phyloP scores from a whole-genome alignment of 2,888 invertebrate genomes.

The Dicycla oo region DNA sequence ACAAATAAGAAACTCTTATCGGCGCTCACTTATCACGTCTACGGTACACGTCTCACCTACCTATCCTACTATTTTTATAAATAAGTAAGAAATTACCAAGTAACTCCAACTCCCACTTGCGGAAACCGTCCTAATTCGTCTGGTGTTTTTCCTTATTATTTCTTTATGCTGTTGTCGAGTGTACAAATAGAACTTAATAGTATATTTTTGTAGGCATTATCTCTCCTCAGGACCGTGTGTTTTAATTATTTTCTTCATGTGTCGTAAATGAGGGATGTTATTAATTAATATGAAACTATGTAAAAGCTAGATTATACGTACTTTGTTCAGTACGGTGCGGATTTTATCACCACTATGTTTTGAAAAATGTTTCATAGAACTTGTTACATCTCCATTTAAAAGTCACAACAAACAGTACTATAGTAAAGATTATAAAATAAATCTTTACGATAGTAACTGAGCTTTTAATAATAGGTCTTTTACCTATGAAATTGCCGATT shows the following conservation, averaged over 20 bases:
- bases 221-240: conserved; percentile 4
- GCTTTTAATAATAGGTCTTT: background rate
- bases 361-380: background rate
- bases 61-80: conserved; percentile 50
- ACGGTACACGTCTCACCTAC: conserved; percentile 58
- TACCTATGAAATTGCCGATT: too few species aligned
- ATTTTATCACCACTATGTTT: background rate
- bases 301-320: background rate
- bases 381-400: background rate
- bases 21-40: conserved; percentile 70
- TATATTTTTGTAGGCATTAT: conserved; percentile 32
- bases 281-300: background rate
- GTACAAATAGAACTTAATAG: conserved; percentile 40
- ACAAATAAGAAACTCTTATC: conserved; percentile 79
- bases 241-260: conserved; percentile 9
- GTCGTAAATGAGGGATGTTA: background rate
- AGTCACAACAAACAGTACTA: background rate
- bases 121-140: conserved; percentile 35
- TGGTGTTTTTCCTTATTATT: conserved; percentile 42
- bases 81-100: conserved; percentile 49
- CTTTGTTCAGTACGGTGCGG: background rate
- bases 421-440: background rate
- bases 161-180: conserved; percentile 21
- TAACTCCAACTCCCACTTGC: conserved; percentile 27
- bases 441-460: background rate